phyloP scores from a whole-genome alignment of 2,113 vertebrate species.

The Cygnus atratus region DNA sequence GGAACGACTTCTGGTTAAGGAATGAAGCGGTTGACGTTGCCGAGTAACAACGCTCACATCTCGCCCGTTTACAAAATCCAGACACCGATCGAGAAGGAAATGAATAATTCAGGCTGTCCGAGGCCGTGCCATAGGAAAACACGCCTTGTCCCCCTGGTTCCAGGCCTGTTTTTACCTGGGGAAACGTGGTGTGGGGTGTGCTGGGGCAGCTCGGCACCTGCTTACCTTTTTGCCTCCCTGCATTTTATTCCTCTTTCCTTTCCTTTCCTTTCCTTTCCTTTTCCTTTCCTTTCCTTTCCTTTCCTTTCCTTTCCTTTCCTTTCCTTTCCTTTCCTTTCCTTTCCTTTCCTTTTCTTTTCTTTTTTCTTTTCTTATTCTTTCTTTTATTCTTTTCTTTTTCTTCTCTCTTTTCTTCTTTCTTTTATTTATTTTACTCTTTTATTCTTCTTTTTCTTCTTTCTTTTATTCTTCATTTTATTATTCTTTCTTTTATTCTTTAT shows the following conservation, averaged over 20 bases:
- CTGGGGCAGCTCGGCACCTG: neutral
- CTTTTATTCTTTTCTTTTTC: too few relatives aligned
- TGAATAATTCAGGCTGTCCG: neutral
- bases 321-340: too few relatives aligned
- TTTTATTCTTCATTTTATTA: neutral
- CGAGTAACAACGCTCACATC: neutral
- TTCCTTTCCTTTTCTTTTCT: too few relatives aligned
- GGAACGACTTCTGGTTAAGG: neutral
- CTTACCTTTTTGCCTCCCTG: too few relatives aligned
- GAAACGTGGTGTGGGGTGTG: too few relatives aligned
- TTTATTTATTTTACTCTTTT: too few relatives aligned
- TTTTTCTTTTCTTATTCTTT: too few relatives aligned
- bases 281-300: too few relatives aligned
- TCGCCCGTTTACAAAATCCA: neutral
- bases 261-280: neutral
- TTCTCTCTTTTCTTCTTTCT: too few relatives aligned
- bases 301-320: too few relatives aligned
- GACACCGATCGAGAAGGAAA: neutral
- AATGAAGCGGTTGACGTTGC: neutral
- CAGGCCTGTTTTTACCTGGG: neutral
- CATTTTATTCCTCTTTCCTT: neutral
- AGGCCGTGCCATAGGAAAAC: neutral
- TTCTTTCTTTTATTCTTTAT: too few relatives aligned
- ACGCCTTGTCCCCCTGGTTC: neutral
- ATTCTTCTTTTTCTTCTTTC: too few relatives aligned